Evolutionary conservation across 2,113 vertebrate genomes (phyloP).

Genomic region (Ctenodactylus gundi): DNA sequence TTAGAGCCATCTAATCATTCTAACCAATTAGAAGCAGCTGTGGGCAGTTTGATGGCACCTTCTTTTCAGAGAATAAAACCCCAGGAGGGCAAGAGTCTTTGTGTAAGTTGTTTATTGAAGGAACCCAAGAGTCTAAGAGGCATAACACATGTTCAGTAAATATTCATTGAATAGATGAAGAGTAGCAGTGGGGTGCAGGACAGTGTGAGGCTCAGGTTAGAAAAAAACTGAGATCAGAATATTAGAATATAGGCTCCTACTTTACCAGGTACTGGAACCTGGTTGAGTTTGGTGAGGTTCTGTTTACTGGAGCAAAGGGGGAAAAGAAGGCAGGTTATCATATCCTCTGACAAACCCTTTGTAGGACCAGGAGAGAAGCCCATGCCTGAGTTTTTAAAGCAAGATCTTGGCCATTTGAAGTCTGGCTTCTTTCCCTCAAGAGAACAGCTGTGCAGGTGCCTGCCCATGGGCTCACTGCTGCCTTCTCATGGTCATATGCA

Average conservation of each 20-base stretch:
- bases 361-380: neutral
- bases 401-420: neutral
- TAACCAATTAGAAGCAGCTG: neutral
- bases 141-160: neutral
- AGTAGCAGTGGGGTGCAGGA: neutral
- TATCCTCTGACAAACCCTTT: neutral
- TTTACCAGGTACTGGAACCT: neutral
- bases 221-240: neutral
- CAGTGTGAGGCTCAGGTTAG: neutral
- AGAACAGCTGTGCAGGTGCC: neutral
- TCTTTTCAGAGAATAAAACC: neutral
- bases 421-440: neutral
- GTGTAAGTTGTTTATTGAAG: neutral
- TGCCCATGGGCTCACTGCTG: neutral
- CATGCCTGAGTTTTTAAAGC: neutral
- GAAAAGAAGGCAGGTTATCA: neutral
- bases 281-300: neutral
- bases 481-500: neutral
- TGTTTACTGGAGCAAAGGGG: neutral
- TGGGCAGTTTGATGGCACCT: neutral
- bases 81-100: neutral
- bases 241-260: neutral
- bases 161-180: neutral
- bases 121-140: neutral
- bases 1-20: neutral